Evolutionary conservation across 2,797 vertebrate species (phyloP).

Genomic region (Enteromius unitaeniatus): DNA sequence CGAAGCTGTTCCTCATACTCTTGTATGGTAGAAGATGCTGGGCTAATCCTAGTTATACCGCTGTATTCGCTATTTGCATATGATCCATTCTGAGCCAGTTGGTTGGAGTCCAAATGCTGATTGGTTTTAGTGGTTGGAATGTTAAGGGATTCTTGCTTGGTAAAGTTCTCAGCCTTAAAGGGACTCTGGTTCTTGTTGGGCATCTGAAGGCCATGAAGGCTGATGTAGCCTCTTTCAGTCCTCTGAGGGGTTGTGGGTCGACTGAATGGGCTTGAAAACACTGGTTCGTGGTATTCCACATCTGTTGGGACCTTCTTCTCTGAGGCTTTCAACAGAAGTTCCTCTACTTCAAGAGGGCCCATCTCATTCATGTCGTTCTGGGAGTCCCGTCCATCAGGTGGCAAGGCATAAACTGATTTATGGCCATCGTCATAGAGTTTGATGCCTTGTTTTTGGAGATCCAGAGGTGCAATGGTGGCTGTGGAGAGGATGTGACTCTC

Average conservation of each 20-base stretch:
- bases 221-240: conserved; percentile 70
- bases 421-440: conserved; percentile 93
- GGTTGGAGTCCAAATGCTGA: conserved; percentile 5
- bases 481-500: conserved; percentile 88
- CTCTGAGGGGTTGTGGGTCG: conserved; percentile 76
- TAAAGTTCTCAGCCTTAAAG: conserved; percentile 27
- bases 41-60: conserved; percentile 49
- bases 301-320: conserved; percentile 81
- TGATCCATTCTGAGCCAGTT: conserved; percentile 27
- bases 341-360: conserved; percentile 86
- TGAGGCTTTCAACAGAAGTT: conserved; percentile 87
- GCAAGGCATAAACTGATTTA: conserved; percentile 88
- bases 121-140: conserved; percentile 51
- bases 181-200: conserved; percentile 67
- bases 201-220: conserved; percentile 58
- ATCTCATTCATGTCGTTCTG: conserved; percentile 76
- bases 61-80: not conserved
- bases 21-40: conserved; percentile 55
- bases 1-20: conserved; percentile 59
- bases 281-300: conserved; percentile 89
- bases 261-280: conserved; percentile 87
- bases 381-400: conserved; percentile 64
- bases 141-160: conserved; percentile 41
- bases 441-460: conserved; percentile 81
- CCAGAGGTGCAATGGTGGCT: conserved; percentile 82